A percentile compares a stretch with the other conserved stretches of the same genome.
Conservation (phyloP, 2,113 vertebrate genomes). For the Colaptes auratus region DNA sequence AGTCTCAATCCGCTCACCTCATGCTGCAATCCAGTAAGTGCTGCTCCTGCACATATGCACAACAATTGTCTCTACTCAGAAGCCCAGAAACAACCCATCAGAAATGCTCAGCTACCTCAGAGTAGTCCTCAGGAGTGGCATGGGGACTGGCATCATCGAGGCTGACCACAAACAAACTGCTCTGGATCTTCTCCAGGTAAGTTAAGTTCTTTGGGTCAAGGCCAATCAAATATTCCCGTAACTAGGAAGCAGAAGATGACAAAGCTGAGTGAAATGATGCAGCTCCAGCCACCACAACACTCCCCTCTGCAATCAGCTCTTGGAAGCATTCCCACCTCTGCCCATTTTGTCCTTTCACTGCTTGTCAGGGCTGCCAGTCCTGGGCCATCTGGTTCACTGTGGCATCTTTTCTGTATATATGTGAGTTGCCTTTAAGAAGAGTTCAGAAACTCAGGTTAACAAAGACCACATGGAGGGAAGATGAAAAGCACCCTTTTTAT, state of each 20-base stretch:
- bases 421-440: constrained; percentile 84
- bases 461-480: not conserved
- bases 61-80: not conserved
- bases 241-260: constrained; percentile 70
- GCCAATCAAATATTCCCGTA: constrained; percentile 87
- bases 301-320: not conserved
- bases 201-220: constrained; percentile 88
- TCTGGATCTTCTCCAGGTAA: constrained; percentile 90
- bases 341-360: constrained; percentile 90
- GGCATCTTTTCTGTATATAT: constrained; percentile 82
- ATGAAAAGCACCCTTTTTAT: not conserved
- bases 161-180: constrained; percentile 84
- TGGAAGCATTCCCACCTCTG: constrained; percentile 79
- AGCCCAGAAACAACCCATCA: not conserved
- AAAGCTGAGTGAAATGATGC: not conserved
- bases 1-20: too few relatives aligned
- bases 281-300: not conserved
- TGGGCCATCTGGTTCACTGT: constrained; percentile 81
- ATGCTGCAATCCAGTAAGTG: not conserved
- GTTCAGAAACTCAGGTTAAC: constrained; percentile 27
- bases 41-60: not conserved
- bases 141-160: constrained; percentile 86
- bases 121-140: constrained; percentile 86
- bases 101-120: constrained; percentile 77
- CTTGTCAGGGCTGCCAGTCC: constrained; percentile 87